Base-by-base conservation (phyloP, 2,113 vertebrate species). In the Corvus hawaiiensis region DNA sequence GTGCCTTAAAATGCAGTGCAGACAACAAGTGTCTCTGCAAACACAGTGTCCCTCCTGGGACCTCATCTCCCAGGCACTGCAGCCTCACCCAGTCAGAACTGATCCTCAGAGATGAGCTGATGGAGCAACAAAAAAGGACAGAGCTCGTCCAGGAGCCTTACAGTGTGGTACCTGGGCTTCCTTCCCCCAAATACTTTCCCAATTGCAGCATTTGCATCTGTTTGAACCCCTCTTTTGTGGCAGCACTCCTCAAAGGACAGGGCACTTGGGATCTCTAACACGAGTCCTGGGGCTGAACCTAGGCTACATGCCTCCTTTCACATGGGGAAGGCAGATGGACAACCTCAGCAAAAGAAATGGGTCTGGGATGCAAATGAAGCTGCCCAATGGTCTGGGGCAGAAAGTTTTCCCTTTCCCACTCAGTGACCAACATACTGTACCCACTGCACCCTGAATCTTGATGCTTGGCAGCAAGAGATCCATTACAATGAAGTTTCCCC, bases 31-130 rank as follows among this genome's bases (percentile, higher is more conserved):
- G 20, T 56, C 35, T 10, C 4, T 49, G 72, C 19, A 51, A 64
- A 56, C 32, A 44, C 55, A 59, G 4, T 0, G 0, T 66, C 26
- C 21, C 23, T 61, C 24, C 67, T 52, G 19, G 26, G 10, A 41
- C 26, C 26, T 67, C 73, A 37, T 55, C 13, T 52, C 35, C 22
- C 48, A 56, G 14, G 4, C n/a, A 39, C 49, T 49, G 39, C 56
- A 75, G 49, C 62, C 18, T 79, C 41, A 46, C 15, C n/a, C 23
- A 22, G 63, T 24, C 58, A 84, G 39, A 87, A 51, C 10, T 23
- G 63, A 67, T 16, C 10, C 58, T 54, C 9, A 39, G 43, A 63
- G 49, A 37, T 2, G 8, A 62, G 23, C 58, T 52, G 30, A 48
- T 48, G 21, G 24, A 84, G 6, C 58, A n/a, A 26, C 20, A 58